Base-by-base conservation (phyloP, 2,113 vertebrate genomes). In the Meles meles region DNA sequence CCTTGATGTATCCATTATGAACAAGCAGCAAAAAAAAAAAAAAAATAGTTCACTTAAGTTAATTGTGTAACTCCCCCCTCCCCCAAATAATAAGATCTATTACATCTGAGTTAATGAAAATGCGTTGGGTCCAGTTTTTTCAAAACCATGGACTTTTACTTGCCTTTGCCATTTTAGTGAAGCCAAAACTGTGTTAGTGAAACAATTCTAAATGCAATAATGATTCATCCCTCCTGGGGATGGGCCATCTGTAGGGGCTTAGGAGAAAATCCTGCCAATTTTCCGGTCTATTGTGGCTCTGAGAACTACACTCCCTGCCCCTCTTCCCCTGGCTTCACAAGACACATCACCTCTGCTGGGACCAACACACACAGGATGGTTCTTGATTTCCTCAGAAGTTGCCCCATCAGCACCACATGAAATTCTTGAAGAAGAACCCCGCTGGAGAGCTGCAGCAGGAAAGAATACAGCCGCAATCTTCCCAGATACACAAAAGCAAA, bases 11-110 rank as follows among this genome's bases (percentile, higher is more conserved):
- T 76, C 94, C 82, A 44, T 98, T 88, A 82, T 1, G 82, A 97
- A 93, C 34, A 42, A 67, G 76, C 98, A 98, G 88, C 91, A 97
- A 96, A 97, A 95, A 94, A 55, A 95, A 96, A 96, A 97, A 95
- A 94, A 55, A 96, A 61, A 95, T 11, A 55, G 92, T 92, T 81
- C 85, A 96, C 96, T 98, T 76, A 67, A 84, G 88, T 84, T 94
- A 97, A 88, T 80, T 34, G 67, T 89, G 76, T 93, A 63, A n/a
- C 86, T 39, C 7, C 81, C 88, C 65, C 29, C 7, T 79, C 88
- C 65, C 29, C 74, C 77, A 89, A 37, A 27, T 20, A 67, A 93
- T 29, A 81, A 91, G 37, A 23, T 47, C 47, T 91, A 93, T 39
- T 81, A 92, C 72, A 42, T 85, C 67, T 61, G 57, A 97, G 27